Base-by-base conservation (phyloP, 2,797 vertebrate genomes). In the Nothura maculosa region DNA sequence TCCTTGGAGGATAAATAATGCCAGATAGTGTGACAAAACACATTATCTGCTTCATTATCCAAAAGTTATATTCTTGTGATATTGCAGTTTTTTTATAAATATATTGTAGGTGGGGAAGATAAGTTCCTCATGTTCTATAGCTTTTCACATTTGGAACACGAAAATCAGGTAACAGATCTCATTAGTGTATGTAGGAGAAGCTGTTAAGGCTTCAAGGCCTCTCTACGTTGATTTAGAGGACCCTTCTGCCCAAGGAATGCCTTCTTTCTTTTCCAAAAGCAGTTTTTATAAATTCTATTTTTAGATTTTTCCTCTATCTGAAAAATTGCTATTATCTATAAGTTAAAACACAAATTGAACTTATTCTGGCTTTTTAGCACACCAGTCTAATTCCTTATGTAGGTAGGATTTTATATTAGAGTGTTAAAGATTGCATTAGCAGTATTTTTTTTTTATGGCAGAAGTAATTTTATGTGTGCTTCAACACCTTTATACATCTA, bases 371-470 rank as follows among this genome's bases (percentile, higher is more conserved):
- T 52, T 93, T 91, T 85, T 68, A 62, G 22, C 58, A 2, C 24
- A 42, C 52, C 40, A n/a, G 24, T 93, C 18, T 87, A 60, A 78
- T 90, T 90, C 81, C 70, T 90, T 81, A 61, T 8, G 32, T 91
- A 43, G 28, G 74, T 91, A 45, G 10, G 81, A 72, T 81, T 78
- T 94, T 93, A 76, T 63, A 36, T 54, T 58, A 74, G 21, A 5
- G 1, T 90, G 20, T 84, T 94, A 92, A 61, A 93, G 75, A 69
- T 30, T 79, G 30, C 68, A 30, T 80, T 78, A 50, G 30, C 0
- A 5, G 67, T 36, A 73, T 90, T 68, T 90, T 91, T 90, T 91
- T 97, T 96, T 92, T 64, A 85, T 42, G 81, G 28, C 82, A 69
- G 32, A 82, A 42, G 40, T 30, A 80, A 79, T 87, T 94, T 85